Base-by-base conservation (phyloP, 2,797 vertebrate genomes). In the Chanos chanos region DNA sequence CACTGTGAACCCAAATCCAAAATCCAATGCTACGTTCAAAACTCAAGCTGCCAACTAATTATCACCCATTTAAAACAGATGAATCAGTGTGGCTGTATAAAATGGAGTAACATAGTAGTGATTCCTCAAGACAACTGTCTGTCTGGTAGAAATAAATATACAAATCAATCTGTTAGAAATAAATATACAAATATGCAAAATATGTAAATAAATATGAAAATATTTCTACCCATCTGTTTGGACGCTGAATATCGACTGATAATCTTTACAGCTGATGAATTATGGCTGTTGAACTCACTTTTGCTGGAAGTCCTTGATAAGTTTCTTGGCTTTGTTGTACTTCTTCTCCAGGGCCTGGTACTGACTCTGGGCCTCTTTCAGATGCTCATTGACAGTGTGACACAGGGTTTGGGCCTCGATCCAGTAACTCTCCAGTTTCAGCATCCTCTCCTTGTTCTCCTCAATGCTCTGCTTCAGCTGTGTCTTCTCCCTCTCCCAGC, bases 261-360 rank as follows among this genome's bases (percentile, higher is more conserved):
- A 39, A 7, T 39, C 15, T 21, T 10, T 8, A 41, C 41, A 41
- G 9, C 18, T 21, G 22, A 43, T 7, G 2, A 7, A 15, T 7
- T 2, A 8, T 0, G 1, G 7, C 4, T 4, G 39, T 33, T n/a
- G 7, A 1, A 76, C 94, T 95, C 85, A 99, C 97, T 98, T 99
- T 86, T 97, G 95, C 76, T 99, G 96, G 82, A 96, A 99, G 81
- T 99, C 96, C 81, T 99, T 99, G 84, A 99, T 99, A 78, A 98
- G 74, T 68, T 99, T 99, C 87, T 99, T 99, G 68, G 97, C 96
- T 81, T 99, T 99, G 88, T 97, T 99, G 75, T 99, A 99, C 73
- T 99, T 99, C 87, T 98, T 99, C 81, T 99, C 97, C 81, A 99
- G 84, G 59, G 92, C 74, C 82, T 98, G 95, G 77, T 99, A 97